These are phyloP conservation scores for Heliconius ismenius DNA, from an alignment of 2,888 invertebrate species.

Conservation along the genomic window DNA sequence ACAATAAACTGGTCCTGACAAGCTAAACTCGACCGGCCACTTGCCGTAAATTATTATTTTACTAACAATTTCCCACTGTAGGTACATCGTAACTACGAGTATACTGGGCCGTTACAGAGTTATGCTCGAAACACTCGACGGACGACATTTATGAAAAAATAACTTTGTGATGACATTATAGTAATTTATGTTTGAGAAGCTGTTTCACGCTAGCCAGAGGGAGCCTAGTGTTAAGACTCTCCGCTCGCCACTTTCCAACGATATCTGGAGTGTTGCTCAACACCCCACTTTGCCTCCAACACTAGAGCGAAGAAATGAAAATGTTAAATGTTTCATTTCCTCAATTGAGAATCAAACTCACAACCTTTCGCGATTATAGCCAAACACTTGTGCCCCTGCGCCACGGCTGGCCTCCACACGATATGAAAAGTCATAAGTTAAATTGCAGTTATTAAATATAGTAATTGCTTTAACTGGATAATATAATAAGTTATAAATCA, in stretches of 20 bases:
- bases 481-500: constrained; percentile 13
- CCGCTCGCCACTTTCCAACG: no score
- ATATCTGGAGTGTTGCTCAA: no score
- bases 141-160: constrained; percentile 1
- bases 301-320: no score
- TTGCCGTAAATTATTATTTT: constrained; percentile 55
- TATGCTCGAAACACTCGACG: constrained; percentile 6
- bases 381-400: no score
- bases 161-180: background rate
- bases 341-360: no score
- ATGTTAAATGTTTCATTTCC: no score
- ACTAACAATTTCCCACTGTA: constrained; percentile 49
- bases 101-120: constrained; percentile 24
- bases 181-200: background rate
- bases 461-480: constrained; percentile 5
- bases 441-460: background rate
- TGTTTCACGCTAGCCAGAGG: no score
- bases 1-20: constrained; percentile 65
- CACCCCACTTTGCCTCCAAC: no score
- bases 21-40: constrained; percentile 53
- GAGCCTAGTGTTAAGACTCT: no score
- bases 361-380: no score
- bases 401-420: no score
- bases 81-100: constrained; percentile 23
- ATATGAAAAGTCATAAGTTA: background rate